These are phyloP conservation scores for Dryocosmus kuriphilus DNA, from an alignment of 2,888 invertebrate species.

Conservation along the genomic window DNA sequence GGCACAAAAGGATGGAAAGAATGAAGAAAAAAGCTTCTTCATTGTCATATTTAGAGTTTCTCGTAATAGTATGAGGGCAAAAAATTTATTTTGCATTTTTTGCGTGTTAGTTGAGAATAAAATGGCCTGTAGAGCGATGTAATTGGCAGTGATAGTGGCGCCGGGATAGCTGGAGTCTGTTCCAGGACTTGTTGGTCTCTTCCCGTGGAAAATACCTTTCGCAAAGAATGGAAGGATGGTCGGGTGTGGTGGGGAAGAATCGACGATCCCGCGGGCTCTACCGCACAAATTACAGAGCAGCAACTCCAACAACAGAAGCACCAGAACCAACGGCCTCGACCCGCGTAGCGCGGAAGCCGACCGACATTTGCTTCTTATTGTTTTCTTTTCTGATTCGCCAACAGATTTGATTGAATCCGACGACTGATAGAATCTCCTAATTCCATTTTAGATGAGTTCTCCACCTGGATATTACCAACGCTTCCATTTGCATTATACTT, in stretches of 20 bases:
- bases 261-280: conserved; percentile 68
- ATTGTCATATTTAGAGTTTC: conserved; percentile 30
- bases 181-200: conserved; percentile 25
- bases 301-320: conserved; percentile 50
- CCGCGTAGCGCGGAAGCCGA: conserved; percentile 54
- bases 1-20: not conserved
- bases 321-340: conserved; percentile 43
- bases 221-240: conserved; percentile 20
- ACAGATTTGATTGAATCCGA: conserved; percentile 36
- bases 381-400: conserved; percentile 31
- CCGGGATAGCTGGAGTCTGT: conserved; percentile 40
- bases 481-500: conserved; percentile 18
- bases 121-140: conserved; percentile 59
- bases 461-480: conserved; percentile 14
- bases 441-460: conserved; percentile 33
- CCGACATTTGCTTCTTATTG: conserved; percentile 37
- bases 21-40: not conserved
- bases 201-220: conserved; percentile 34
- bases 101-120: conserved; percentile 65
- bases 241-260: conserved; percentile 46
- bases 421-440: conserved; percentile 30
- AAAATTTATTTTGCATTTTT: conserved; percentile 64
- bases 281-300: conserved; percentile 74
- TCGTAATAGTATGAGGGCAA: conserved; percentile 19
- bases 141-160: conserved; percentile 66